Base-by-base conservation (phyloP, 2,797 vertebrate genomes). In the Staurois parvus region DNA sequence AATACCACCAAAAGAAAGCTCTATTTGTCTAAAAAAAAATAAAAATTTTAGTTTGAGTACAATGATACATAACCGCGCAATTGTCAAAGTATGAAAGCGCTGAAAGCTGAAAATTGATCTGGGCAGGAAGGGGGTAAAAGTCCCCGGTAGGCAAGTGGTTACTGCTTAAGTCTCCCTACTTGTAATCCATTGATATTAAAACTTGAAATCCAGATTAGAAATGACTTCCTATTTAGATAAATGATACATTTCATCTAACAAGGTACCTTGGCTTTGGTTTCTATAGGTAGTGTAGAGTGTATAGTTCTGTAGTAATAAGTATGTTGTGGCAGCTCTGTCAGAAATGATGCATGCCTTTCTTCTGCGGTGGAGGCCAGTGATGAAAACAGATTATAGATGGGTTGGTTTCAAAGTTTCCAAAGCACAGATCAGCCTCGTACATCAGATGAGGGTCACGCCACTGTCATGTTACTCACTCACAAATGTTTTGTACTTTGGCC, bases 341-440 rank as follows among this genome's bases (percentile, higher is more conserved):
- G 30, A 37, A 76, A 77, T 76, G 64, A 84, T 84, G n/a, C 67
- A 84, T 67, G 34, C 74, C 29, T 28, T 76, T 56, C 59, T 29
- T 76, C 82, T 76, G 64, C 42, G 8, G 37, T 24, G n/a, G 59
- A 59, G 52, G 74, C 64, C 64, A 29, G 42, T 84, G 42, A 76
- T 84, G 74, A 70, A 26, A 56, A 32, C 42, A 83, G 82, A 76
- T 83, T 83, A 83, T 67, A 75, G 59, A 83, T 83, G 73, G 66
- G 13, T 69, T 48, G 13, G 64, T 76, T 69, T 69, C 56, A 68
- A 84, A 76, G 62, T 76, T 75, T 68, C 72, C 52, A 34, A 75
- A 74, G 34, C 40, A 67, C 72, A 83, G 59, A 52, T 76, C 64
- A 84, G 66, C 42, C 62, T 77, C 64, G 67, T 48, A 56, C 40